Conservation (phyloP, 2,113 vertebrate species). For the Cichladusa arquata region DNA sequence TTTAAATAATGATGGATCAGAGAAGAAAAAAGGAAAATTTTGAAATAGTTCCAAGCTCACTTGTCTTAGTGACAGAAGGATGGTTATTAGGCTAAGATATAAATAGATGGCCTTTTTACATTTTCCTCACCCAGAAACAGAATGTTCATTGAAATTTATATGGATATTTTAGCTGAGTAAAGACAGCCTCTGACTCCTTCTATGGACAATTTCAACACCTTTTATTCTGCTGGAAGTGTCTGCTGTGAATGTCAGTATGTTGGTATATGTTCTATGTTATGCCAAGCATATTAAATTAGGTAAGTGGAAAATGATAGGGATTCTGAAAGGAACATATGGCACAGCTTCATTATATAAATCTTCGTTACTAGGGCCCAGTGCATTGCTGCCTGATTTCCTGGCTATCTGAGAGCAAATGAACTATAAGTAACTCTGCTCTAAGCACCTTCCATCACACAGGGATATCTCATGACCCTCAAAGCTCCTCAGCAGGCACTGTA, state of each 20-base stretch:
- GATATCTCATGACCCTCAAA: neutral
- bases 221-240: neutral
- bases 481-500: neutral
- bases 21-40: neutral
- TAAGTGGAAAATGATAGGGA: neutral
- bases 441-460: neutral
- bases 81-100: neutral
- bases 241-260: neutral
- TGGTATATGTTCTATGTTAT: neutral
- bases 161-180: neutral
- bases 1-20: neutral
- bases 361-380: rapidly evolving
- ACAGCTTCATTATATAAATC: neutral
- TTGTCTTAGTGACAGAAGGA: neutral
- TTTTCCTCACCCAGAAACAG: neutral
- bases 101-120: neutral
- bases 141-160: neutral
- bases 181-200: neutral
- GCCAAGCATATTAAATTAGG: neutral
- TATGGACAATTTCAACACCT: neutral
- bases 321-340: neutral
- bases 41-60: neutral
- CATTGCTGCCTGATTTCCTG: neutral
- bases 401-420: neutral
- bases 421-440: neutral